phyloP scores from a whole-genome alignment of 2,797 vertebrate species.

The Syncerus caffer region DNA sequence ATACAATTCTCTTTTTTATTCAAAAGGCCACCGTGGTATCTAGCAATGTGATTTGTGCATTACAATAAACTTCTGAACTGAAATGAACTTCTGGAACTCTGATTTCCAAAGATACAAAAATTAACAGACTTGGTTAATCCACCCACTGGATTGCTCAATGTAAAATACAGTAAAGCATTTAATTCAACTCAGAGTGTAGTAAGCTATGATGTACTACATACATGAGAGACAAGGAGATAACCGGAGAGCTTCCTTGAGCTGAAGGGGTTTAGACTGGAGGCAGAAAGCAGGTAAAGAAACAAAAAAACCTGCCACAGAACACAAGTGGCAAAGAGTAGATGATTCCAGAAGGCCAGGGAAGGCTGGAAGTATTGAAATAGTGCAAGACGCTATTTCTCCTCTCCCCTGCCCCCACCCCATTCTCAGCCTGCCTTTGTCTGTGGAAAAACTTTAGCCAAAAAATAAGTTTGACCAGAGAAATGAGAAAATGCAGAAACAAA shows the following conservation, averaged over 20 bases:
- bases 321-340: not conserved
- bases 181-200: not conserved
- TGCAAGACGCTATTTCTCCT: not conserved
- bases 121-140: not conserved
- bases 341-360: not conserved
- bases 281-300: not conserved
- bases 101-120: not conserved
- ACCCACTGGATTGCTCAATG: not conserved
- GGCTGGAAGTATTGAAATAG: not conserved
- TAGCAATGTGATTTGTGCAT: not conserved
- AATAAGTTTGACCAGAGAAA: not conserved
- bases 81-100: not conserved
- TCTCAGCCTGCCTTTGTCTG: not conserved
- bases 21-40: not conserved
- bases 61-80: not conserved
- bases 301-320: not conserved
- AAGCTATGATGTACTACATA: not conserved
- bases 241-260: not conserved
- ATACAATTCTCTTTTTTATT: not conserved
- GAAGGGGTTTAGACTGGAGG: not conserved
- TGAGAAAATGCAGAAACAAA: not conserved
- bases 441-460: not conserved
- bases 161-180: not conserved
- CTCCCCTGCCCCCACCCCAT: not conserved
- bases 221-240: not conserved